These are phyloP conservation scores for Pollenia labialis DNA, from an alignment of 2,888 invertebrate species.

Conservation along the genomic window DNA sequence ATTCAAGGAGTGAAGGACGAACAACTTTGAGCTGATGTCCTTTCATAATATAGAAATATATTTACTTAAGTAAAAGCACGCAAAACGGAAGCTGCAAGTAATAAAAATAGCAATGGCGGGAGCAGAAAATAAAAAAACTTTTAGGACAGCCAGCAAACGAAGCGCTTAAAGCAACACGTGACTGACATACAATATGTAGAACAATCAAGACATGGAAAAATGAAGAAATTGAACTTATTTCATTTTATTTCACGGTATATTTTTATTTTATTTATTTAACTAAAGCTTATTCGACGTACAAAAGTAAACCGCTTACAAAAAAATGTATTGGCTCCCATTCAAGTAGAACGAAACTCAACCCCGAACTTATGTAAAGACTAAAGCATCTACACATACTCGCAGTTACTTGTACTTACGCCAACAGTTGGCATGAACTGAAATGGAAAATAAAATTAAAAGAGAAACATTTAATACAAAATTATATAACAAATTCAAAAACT, in stretches of 20 bases:
- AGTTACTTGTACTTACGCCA: neutral
- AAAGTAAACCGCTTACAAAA: constrained; percentile 62
- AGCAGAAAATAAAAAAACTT: constrained; percentile 12
- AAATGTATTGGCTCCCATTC: constrained; percentile 60
- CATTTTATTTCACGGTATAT: constrained; percentile 34
- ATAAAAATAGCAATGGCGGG: neutral
- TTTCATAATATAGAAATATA: constrained; percentile 30
- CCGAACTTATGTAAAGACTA: neutral
- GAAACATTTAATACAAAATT: constrained; percentile 67
- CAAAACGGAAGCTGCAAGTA: constrained; percentile 37
- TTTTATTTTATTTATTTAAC: constrained; percentile 44
- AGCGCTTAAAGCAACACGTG: constrained; percentile 73
- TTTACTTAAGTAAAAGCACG: constrained; percentile 59
- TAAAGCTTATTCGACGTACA: constrained; percentile 48
- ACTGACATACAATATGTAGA: constrained; percentile 72
- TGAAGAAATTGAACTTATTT: constrained; percentile 58
- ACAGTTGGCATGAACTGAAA: constrained; percentile 38
- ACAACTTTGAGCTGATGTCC: neutral
- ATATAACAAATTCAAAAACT: constrained; percentile 57
- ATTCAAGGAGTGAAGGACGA: constrained; percentile 5
- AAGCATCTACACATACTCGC: neutral
- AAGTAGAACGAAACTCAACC: constrained; percentile 42
- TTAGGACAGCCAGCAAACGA: constrained; percentile 58
- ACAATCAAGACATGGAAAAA: constrained; percentile 58
- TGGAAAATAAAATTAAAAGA: constrained; percentile 61